Percentiles rank a stretch among this genome's conserved stretches.
Conservation (phyloP, 2,113 vertebrate species). For the Siniperca knerii region DNA sequence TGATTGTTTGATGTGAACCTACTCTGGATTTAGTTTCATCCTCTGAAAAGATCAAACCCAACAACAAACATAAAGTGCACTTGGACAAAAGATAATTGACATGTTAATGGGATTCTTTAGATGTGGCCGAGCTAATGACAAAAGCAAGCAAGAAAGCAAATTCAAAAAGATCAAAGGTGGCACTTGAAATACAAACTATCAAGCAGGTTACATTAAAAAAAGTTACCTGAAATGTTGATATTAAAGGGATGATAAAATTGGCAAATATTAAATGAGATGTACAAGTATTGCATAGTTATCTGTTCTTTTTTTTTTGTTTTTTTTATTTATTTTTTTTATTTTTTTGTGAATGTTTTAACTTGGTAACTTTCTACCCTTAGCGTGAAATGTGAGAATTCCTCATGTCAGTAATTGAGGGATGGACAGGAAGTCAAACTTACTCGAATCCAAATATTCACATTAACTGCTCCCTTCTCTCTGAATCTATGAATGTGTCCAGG, state of each 20-base stretch:
- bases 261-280: background rate
- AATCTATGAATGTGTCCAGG: slow-evolving; percentile 72
- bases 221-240: background rate
- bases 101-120: slow-evolving; percentile 24
- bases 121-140: slow-evolving; percentile 3
- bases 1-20: background rate
- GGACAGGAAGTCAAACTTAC: background rate
- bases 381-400: background rate
- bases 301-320: background rate
- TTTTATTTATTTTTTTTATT: background rate
- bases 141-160: background rate
- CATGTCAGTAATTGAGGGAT: background rate
- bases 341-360: background rate
- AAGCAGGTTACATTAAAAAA: background rate
- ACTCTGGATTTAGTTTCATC: slow-evolving; percentile 33
- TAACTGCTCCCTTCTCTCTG: background rate
- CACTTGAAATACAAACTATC: background rate
- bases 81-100: background rate
- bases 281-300: background rate
- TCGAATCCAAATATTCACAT: background rate
- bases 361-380: background rate
- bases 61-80: background rate
- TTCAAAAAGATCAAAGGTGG: background rate
- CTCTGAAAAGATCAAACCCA: slow-evolving; percentile 37
- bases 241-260: background rate